Evolutionary conservation across 2,113 vertebrate species (phyloP).

Genomic region (Garra rufa): DNA sequence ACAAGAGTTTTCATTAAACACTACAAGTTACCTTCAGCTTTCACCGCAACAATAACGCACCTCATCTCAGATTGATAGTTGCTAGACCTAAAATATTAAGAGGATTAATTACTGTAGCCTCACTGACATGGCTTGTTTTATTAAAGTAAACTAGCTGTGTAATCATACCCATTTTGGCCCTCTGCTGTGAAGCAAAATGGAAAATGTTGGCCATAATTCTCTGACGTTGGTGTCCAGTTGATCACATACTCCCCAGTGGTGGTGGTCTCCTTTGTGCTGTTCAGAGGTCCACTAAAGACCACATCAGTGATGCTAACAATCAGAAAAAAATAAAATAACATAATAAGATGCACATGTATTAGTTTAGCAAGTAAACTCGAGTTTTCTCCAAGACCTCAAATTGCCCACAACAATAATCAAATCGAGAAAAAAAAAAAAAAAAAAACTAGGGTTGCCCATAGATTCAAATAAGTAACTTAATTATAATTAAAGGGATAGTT

Average conservation of each 20-base stretch:
- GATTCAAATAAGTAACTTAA: too few species aligned
- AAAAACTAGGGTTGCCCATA: neutral
- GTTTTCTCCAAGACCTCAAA: neutral
- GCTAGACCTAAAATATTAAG: neutral
- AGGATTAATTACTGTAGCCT: neutral
- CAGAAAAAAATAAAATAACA: neutral
- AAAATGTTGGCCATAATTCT: constrained; percentile 56
- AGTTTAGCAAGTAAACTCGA: neutral
- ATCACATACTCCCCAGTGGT: constrained; percentile 2
- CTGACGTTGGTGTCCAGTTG: constrained; percentile 38
- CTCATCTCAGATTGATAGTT: too few species aligned
- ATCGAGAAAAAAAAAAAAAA: too few species aligned
- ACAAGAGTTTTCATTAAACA: too few species aligned
- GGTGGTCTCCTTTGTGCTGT: constrained; percentile 46
- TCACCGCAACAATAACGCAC: constrained; percentile 49
- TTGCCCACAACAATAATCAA: neutral
- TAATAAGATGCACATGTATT: neutral
- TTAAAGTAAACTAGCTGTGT: neutral
- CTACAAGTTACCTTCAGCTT: neutral
- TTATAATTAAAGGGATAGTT: too few species aligned
- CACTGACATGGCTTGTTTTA: neutral
- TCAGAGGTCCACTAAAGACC: constrained; percentile 58
- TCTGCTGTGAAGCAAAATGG: constrained; percentile 67
- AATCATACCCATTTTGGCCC: constrained; percentile 52
- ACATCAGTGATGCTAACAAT: constrained; percentile 53